Evolutionary conservation across 1,140 invertebrate species (phyloP), one percentile per base, ranked within the genome.

Genomic region (Archivesica marissinica): DNA sequence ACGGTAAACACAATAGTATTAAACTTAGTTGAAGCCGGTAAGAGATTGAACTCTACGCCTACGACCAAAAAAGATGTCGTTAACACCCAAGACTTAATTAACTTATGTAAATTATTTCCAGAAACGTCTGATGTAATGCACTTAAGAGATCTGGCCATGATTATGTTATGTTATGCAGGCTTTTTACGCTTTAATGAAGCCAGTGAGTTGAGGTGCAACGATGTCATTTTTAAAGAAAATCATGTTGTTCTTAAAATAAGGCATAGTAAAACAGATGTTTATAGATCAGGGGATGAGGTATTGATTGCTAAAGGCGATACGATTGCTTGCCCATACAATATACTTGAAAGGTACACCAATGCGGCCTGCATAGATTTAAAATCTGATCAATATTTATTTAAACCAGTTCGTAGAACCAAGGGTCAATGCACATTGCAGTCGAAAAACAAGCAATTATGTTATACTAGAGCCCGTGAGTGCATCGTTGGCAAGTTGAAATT

Each of bases 201-300:
- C 3, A 86, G 85, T 72, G 39, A 79, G 50, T 81, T 86, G 44
- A 17, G 17, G 28, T 85, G 77, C 59, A 77, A 41, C 47, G 76
- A 86, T 68, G 41, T 86, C 6, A 77, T 47, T n/a, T 47, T 86
- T 41, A 72, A 74, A 38, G 41, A 68, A 41, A 23, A 81, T 30
- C 52, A 86, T 72, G 39, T 86, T 25, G n/a, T 50, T 9, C n/a
- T 86, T 15, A 35, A 59, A 38, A 59, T 86, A 17, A 17, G 47
- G 70, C 15, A 64, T 61, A n/a, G n/a, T n/a, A n/a, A n/a, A n/a
- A n/a, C n/a, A n/a, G n/a, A n/a, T n/a, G n/a, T n/a, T n/a, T n/a
- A 87, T 33, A 68, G 86, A 50, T 6, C 72, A n/a, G 85, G 85
- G 23, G 68, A 83, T 47, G 79, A 87, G n/a, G n/a, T n/a, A n/a